phyloP scores from a whole-genome alignment of 64 coral and sea anemone genomes.

The Stichodactyla helianthus region DNA sequence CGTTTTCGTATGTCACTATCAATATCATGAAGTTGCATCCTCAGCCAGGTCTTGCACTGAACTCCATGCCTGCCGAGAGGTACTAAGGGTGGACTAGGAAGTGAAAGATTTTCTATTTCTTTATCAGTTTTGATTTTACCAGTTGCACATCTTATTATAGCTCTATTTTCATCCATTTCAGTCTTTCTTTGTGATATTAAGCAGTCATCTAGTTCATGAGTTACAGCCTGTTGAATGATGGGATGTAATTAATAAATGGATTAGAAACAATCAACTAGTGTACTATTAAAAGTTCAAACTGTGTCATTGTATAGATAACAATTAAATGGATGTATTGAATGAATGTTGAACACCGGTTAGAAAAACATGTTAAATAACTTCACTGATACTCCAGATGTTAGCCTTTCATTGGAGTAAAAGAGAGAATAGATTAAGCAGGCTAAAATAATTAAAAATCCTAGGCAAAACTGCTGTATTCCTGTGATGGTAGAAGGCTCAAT shows the following conservation, averaged over 20 bases:
- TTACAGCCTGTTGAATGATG: constrained; percentile 55
- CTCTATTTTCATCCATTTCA: constrained; percentile 75
- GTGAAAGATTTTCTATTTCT: constrained; percentile 62
- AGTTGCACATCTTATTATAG: constrained; percentile 76
- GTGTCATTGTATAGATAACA: too few species aligned
- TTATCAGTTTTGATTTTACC: constrained; percentile 60
- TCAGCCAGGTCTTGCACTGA: constrained; percentile 80
- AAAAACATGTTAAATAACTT: too few species aligned
- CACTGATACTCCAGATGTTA: too few species aligned
- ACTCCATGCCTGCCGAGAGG: constrained; percentile 86
- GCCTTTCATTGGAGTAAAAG: too few species aligned
- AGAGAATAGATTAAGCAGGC: too few species aligned
- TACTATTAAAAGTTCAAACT: too few species aligned
- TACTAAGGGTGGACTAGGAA: constrained; percentile 71
- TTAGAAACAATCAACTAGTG: too few species aligned
- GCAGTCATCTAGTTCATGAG: constrained; percentile 76
- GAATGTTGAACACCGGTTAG: too few species aligned
- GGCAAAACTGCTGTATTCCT: too few species aligned
- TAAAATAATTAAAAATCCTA: too few species aligned
- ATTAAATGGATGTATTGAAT: too few species aligned
- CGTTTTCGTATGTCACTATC: constrained; percentile 78
- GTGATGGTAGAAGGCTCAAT: too few species aligned
- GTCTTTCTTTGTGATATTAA: constrained; percentile 72
- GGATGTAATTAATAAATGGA: not conserved
- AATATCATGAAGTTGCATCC: constrained; percentile 92